phyloP scores from a whole-genome alignment of 2,888 invertebrate species.

The Chaitophorus viminalis region DNA sequence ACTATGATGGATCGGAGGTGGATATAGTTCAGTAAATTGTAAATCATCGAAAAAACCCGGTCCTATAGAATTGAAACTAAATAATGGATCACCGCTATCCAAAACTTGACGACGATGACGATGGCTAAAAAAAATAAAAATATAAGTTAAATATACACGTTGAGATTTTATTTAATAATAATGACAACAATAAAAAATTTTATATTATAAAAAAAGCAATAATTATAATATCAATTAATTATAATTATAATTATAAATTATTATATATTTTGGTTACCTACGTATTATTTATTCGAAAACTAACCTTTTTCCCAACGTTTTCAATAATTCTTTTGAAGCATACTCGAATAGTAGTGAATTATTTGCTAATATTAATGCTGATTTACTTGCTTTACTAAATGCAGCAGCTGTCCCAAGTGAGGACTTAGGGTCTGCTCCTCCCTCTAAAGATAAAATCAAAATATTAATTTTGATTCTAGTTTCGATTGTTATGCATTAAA shows the following conservation, averaged over 20 bases:
- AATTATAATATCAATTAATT: no score
- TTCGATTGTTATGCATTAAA: constrained; percentile 65
- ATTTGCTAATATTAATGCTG: constrained; percentile 84
- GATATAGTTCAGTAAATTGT: constrained; percentile 78
- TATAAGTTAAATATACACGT: neutral
- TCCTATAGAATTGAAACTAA: constrained; percentile 69
- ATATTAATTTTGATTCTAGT: constrained; percentile 1
- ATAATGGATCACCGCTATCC: constrained; percentile 69
- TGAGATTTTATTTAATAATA: neutral
- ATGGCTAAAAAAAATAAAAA: constrained; percentile 22
- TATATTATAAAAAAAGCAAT: no score
- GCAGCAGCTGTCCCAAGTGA: constrained; percentile 88
- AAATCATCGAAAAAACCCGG: constrained; percentile 80
- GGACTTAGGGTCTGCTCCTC: constrained; percentile 86
- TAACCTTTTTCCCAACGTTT: constrained; percentile 66
- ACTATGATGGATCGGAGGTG: constrained; percentile 67
- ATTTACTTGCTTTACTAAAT: constrained; percentile 88
- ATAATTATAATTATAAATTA: no score
- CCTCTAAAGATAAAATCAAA: constrained; percentile 70
- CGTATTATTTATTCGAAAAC: constrained; percentile 14
- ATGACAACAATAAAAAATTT: no score
- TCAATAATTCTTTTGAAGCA: constrained; percentile 86
- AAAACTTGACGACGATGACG: constrained; percentile 79
- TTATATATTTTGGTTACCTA: no score
- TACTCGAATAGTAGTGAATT: constrained; percentile 87